Evolutionary conservation across 2,888 invertebrate genomes (phyloP), one percentile per base, ranked within the genome.

Genomic region (Ischnus inquisitorius): DNA sequence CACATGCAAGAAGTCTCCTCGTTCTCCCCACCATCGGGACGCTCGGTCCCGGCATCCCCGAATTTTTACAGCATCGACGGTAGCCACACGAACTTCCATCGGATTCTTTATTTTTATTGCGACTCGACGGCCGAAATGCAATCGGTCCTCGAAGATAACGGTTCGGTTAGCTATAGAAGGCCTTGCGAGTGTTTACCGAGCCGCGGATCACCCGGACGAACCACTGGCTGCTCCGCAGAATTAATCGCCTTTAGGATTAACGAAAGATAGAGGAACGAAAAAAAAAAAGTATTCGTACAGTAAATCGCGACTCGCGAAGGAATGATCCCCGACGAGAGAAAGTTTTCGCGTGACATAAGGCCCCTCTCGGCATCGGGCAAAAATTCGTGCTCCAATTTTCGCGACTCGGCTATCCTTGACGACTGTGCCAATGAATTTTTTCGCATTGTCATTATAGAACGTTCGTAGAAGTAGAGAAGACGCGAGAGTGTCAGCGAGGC

Each of bases 1-100:
- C 88, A 83, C 89, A 87, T 88, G 88, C 87, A 87, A 87, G 64
- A 77, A 82, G 68, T 78, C 79, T 78, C 82, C 81, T 46, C 78
- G 69, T 39, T 64, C 81, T 65, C 69, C 79, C 60, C 64, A 67
- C 82, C 54, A 65, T 51, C 80, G 57, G 1, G n/a, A 57, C 25
- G 25, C 57, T 57, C 25, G 57, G 57, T 57, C 57, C 54, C 71
- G 79, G 46, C 54, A 62, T n/a, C 74, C 43, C 74, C 83, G n/a
- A 83, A 57, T 79, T 79, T 67, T 57, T 72, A 51, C 60, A 65
- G 54, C 46, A 71, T 57, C 71, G 57, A 71, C 77, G 77, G 72
- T 75, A 79, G 79, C 65, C 19, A 19, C 41, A 16, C 65, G 46
- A 41, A 28, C 57, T 60, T 57, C 46, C 41, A 43, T 12, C 28